phyloP scores from a whole-genome alignment of 1,140 invertebrate species.

The Drosophila kurseongensis region DNA sequence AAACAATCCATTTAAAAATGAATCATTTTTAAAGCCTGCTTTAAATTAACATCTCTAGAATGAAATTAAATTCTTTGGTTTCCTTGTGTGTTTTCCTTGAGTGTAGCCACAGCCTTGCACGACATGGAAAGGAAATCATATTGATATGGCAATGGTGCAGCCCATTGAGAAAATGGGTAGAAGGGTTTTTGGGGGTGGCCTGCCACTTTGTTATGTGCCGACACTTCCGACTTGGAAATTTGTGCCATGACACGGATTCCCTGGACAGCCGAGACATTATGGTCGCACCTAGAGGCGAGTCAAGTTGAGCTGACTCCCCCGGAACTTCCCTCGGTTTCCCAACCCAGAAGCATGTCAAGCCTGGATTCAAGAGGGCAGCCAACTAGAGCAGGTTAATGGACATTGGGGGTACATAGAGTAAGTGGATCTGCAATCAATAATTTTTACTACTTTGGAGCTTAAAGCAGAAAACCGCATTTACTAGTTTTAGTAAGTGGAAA shows the following conservation, averaged over 20 bases:
- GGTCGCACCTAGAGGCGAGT: constrained; percentile 55
- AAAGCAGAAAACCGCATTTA: constrained; percentile 2
- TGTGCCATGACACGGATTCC: constrained; percentile 55
- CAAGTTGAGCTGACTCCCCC: constrained; percentile 35
- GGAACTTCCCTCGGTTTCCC: constrained; percentile 21
- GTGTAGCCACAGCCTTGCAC: constrained; percentile 40
- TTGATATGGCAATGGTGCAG: constrained; percentile 51
- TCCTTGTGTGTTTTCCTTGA: neutral
- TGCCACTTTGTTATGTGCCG: constrained; percentile 54
- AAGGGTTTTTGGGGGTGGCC: constrained; percentile 2
- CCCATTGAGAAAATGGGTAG: constrained; percentile 19
- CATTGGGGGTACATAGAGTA: constrained; percentile 2
- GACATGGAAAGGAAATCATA: constrained; percentile 52
- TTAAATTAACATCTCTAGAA: too few relatives aligned
- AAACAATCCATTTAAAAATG: neutral
- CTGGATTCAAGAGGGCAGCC: constrained; percentile 47
- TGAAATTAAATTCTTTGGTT: neutral
- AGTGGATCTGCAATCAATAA: constrained; percentile 42
- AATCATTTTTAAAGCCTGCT: too few relatives aligned
- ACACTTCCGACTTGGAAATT: constrained; percentile 57
- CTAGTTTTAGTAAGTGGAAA: neutral
- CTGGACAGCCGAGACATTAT: constrained; percentile 48
- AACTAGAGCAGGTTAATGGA: constrained; percentile 61
- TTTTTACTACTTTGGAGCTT: constrained; percentile 18
- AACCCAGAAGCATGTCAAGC: constrained; percentile 40